A percentile compares a stretch with the other conserved stretches of the same genome.
These are phyloP conservation scores for Scrobipalpa costella DNA, from an alignment of 2,888 invertebrate genomes.

Conservation along the genomic window DNA sequence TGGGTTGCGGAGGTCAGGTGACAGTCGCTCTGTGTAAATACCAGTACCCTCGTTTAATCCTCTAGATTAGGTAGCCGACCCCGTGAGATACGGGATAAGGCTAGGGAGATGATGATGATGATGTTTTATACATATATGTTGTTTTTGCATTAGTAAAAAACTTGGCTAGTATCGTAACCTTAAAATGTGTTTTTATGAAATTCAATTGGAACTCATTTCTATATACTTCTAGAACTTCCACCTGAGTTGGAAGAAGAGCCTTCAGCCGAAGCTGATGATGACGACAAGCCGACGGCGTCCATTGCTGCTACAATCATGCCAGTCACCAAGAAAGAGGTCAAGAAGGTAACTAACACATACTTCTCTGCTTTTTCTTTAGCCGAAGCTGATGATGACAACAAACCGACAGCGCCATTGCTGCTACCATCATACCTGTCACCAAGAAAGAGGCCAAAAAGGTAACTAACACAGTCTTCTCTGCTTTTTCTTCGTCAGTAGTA, in stretches of 20 bases:
- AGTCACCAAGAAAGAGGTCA: conserved; percentile 34
- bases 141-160: too few relatives aligned
- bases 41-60: too few relatives aligned
- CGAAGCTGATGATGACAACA: neutral
- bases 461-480: neutral
- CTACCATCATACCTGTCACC: neutral
- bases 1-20: too few relatives aligned
- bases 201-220: too few relatives aligned
- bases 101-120: too few relatives aligned
- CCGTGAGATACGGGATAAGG: too few relatives aligned
- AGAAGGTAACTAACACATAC: neutral
- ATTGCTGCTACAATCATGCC: conserved; percentile 36
- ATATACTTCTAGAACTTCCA: conserved; percentile 56
- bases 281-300: conserved; percentile 33
- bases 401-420: neutral
- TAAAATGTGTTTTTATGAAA: too few relatives aligned
- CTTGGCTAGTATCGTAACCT: too few relatives aligned
- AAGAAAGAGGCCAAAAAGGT: conserved; percentile 37
- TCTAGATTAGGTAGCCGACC: too few relatives aligned
- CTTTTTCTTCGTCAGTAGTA: too few relatives aligned
- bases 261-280: conserved; percentile 54
- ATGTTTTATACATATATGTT: too few relatives aligned
- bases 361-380: neutral
- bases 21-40: too few relatives aligned
- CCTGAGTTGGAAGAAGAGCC: conserved; percentile 71